Evolutionary conservation across 2,113 vertebrate species (phyloP).

Genomic region (Neodontobutis hainanensis): DNA sequence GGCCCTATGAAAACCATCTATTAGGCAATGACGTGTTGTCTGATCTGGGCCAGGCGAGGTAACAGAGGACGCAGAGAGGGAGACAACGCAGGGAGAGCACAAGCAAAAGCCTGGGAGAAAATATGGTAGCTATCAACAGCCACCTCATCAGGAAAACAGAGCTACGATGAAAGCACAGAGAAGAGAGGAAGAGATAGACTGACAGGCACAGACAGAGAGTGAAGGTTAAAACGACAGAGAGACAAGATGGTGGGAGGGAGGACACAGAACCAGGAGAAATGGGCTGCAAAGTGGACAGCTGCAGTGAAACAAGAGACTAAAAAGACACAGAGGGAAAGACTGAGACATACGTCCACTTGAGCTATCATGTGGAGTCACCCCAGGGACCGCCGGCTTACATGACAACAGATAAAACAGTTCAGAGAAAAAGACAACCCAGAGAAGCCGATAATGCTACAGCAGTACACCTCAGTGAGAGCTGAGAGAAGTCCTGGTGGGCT

Average conservation of each 20-base stretch:
- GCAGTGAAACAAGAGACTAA: slow-evolving; percentile 46
- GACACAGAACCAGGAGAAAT: slow-evolving; percentile 6
- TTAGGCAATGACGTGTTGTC: slow-evolving; percentile 42
- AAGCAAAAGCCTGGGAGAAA: slow-evolving; percentile 14
- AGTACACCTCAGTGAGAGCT: background rate
- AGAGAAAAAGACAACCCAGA: slow-evolving; percentile 7
- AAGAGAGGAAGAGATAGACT: slow-evolving; percentile 34
- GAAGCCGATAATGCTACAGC: background rate
- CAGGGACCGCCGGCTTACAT: slow-evolving; percentile 7
- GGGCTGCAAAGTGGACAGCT: slow-evolving; percentile 46
- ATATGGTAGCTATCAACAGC: slow-evolving; percentile 68
- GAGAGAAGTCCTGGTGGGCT: background rate
- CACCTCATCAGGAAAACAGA: slow-evolving; percentile 56
- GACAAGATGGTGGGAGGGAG: slow-evolving; percentile 35
- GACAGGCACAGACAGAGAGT: slow-evolving; percentile 62
- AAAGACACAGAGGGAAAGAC: slow-evolving; percentile 27
- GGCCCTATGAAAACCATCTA: slow-evolving; percentile 31
- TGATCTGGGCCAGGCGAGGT: slow-evolving; percentile 45
- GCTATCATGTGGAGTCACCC: slow-evolving; percentile 25
- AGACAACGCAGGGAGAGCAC: background rate
- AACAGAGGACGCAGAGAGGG: background rate
- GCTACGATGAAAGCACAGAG: slow-evolving; percentile 58
- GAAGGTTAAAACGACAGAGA: slow-evolving; percentile 65
- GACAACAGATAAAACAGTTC: slow-evolving; percentile 12
- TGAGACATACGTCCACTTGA: slow-evolving; percentile 25